Percentiles rank a stretch among this genome's conserved stretches.
Conservation (phyloP, 2,797 vertebrate species). For the Cyclopterus lumpus region DNA sequence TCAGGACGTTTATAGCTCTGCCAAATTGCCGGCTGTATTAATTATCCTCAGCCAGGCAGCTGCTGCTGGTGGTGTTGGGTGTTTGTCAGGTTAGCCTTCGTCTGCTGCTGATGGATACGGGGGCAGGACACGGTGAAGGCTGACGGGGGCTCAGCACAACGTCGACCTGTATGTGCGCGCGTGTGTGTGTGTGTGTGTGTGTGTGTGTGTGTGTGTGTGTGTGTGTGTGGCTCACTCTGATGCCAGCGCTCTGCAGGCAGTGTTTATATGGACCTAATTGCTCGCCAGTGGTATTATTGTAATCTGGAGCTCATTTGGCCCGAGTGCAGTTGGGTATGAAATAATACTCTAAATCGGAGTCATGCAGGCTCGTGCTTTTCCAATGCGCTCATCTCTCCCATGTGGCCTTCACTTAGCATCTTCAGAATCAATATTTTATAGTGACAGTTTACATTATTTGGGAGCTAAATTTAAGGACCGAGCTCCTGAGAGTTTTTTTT, state of each 20-base stretch:
- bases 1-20: slow-evolving; percentile 75
- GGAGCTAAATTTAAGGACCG: slow-evolving; percentile 25
- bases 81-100: slow-evolving; percentile 86
- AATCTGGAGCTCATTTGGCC: slow-evolving; percentile 80
- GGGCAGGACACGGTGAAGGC: slow-evolving; percentile 59
- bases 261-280: slow-evolving; percentile 78
- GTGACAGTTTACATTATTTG: slow-evolving; percentile 47
- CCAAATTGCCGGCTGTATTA: slow-evolving; percentile 84
- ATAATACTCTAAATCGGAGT: slow-evolving; percentile 59
- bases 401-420: slow-evolving; percentile 44
- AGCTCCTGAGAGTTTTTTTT: neutral
- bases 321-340: slow-evolving; percentile 49
- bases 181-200: slow-evolving; percentile 37
- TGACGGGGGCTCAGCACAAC: slow-evolving; percentile 47
- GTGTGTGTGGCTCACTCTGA: slow-evolving; percentile 48
- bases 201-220: slow-evolving; percentile 47
- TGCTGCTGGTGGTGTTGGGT: slow-evolving; percentile 72
- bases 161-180: slow-evolving; percentile 35
- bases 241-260: slow-evolving; percentile 69
- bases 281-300: slow-evolving; percentile 74
- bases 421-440: slow-evolving; percentile 56
- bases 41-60: slow-evolving; percentile 72
- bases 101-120: slow-evolving; percentile 67
- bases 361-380: slow-evolving; percentile 57
- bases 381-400: slow-evolving; percentile 61